Percentiles rank a stretch among this genome's conserved stretches.
Conservation (phyloP, 2,888 invertebrate species). For the Tethea ocularis region DNA sequence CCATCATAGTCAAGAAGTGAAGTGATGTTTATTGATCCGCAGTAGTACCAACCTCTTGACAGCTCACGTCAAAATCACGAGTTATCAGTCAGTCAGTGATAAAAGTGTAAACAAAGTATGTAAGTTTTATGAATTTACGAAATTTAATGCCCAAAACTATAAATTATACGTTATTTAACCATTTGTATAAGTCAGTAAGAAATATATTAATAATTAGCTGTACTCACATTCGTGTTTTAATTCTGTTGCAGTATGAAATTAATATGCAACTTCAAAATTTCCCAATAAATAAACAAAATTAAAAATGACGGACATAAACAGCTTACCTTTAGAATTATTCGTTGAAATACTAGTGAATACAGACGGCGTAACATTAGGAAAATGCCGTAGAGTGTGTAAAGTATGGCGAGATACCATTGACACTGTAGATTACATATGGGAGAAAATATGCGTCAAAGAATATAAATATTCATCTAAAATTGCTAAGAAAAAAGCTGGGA, state of each 20-base stretch:
- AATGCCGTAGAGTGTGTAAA: conserved; percentile 62
- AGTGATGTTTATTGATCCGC: conserved; percentile 15
- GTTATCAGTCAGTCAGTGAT: conserved; percentile 35
- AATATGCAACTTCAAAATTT: background rate
- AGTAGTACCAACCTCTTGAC: conserved; percentile 31
- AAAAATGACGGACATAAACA: conserved; percentile 40
- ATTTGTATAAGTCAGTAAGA: too few species aligned
- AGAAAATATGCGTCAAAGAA: conserved; percentile 55
- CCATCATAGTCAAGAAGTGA: too few species aligned
- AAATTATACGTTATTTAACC: too few species aligned
- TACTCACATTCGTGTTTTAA: background rate
- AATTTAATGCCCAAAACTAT: too few species aligned
- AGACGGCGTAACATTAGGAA: conserved; percentile 58
- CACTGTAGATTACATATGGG: conserved; percentile 58
- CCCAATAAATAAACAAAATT: background rate
- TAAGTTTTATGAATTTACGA: conserved; percentile 11
- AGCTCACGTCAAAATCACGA: conserved; percentile 63
- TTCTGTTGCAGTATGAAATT: background rate
- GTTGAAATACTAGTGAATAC: conserved; percentile 57
- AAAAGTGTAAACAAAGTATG: conserved; percentile 43
- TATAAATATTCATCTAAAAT: conserved; percentile 56
- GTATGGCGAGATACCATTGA: conserved; percentile 62
- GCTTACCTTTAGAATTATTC: conserved; percentile 64
- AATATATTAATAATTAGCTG: too few species aligned
- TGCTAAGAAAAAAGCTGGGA: conserved; percentile 61